Evolutionary conservation across 2,797 vertebrate genomes (phyloP).

Genomic region (Sebastes itinus): DNA sequence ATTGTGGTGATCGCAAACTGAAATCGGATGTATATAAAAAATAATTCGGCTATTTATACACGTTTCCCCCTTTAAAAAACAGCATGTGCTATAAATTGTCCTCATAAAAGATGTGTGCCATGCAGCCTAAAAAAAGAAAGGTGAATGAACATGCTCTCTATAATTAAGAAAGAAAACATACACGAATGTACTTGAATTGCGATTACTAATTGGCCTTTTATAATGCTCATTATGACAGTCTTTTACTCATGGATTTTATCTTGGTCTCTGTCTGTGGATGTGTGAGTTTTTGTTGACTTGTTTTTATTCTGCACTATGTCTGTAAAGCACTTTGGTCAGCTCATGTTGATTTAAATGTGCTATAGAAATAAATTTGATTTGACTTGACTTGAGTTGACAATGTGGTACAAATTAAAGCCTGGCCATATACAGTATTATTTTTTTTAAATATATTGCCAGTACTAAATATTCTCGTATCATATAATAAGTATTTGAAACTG

Average conservation of each 20-base stretch:
- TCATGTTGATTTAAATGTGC: no score
- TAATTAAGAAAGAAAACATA: conserved; percentile 2
- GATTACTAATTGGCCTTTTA: no score
- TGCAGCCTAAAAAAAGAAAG: conserved; percentile 2
- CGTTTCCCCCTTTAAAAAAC: conserved; percentile 9
- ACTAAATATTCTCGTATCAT: conserved; percentile 21
- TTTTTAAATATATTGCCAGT: conserved; percentile 20
- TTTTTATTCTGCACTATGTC: no score
- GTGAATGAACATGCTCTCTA: neutral
- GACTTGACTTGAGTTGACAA: no score
- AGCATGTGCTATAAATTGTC: conserved; percentile 33
- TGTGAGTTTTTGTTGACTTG: no score
- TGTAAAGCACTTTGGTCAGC: no score
- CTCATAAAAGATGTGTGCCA: conserved; percentile 27
- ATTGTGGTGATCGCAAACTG: conserved; percentile 9
- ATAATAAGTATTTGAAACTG: conserved; percentile 33
- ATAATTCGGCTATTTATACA: conserved; percentile 24
- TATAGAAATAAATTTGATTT: no score
- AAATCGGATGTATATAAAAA: conserved; percentile 28
- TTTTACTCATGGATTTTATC: no score
- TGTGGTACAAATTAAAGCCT: neutral
- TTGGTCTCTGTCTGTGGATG: no score
- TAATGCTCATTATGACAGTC: no score
- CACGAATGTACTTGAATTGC: neutral
- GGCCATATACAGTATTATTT: neutral